Evolutionary conservation across 2,113 vertebrate species (phyloP).

Genomic region (Diglossa brunneiventris): DNA sequence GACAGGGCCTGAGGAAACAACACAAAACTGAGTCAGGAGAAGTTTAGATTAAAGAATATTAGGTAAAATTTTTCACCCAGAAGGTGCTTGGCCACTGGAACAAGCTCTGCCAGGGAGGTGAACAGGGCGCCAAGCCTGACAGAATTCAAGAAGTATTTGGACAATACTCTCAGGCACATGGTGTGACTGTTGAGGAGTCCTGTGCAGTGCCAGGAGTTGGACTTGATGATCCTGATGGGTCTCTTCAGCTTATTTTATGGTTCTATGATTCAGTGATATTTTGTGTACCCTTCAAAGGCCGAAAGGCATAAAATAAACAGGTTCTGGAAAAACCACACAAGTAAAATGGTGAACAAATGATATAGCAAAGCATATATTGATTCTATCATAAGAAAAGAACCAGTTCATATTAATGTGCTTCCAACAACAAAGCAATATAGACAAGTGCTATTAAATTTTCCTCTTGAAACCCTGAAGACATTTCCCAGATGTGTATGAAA

Average conservation of each 20-base stretch:
- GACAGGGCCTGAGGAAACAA: accelerated
- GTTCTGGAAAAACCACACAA: background rate
- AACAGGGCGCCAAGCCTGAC: background rate
- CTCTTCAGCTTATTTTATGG: background rate
- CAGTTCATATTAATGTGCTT: background rate
- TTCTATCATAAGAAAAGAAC: background rate
- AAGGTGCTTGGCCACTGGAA: background rate
- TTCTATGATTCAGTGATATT: background rate
- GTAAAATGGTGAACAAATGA: background rate
- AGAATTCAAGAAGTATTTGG: background rate
- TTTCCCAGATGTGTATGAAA: background rate
- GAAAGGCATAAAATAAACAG: background rate
- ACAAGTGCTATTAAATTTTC: background rate
- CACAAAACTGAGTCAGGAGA: background rate
- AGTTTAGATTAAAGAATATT: background rate
- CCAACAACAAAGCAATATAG: background rate
- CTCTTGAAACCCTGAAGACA: background rate
- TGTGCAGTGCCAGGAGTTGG: background rate
- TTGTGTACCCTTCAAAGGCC: background rate
- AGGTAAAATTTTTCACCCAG: background rate
- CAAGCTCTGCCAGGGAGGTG: background rate
- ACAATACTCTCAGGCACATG: background rate
- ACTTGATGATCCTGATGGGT: background rate
- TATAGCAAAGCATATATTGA: background rate
- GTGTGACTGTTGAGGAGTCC: background rate